Conservation (phyloP, 2,797 vertebrate species). For the Phoebastria nigripes region DNA sequence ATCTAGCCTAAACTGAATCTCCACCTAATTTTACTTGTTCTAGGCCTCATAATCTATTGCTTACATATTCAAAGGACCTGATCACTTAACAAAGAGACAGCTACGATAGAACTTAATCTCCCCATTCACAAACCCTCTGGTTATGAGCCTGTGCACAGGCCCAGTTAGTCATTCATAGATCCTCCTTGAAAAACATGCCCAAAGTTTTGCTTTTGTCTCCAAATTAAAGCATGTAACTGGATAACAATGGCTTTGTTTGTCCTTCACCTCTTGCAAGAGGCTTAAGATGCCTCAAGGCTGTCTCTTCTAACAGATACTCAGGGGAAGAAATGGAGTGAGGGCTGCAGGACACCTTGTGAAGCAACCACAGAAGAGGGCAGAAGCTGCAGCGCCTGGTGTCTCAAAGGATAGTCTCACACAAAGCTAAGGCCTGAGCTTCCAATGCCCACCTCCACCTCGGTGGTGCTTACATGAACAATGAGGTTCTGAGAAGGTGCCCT, state of each 20-base stretch:
- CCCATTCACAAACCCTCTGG: not conserved
- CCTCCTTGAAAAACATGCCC: not conserved
- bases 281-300: not conserved
- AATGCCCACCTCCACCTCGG: not conserved
- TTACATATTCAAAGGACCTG: not conserved
- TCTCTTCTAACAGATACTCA: not conserved
- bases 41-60: not conserved
- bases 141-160: not conserved
- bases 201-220: not conserved
- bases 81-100: not conserved
- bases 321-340: not conserved
- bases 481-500: not conserved
- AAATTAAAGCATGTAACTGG: not conserved
- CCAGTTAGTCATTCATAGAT: not conserved
- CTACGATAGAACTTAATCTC: not conserved
- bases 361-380: not conserved
- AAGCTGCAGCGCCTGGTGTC: fast-evolving
- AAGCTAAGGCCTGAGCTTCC: not conserved
- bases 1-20: not conserved
- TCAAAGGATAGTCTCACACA: not conserved
- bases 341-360: not conserved
- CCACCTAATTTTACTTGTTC: not conserved
- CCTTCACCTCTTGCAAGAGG: not conserved
- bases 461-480: not conserved
- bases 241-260: not conserved